Conservation (phyloP, 2,888 invertebrate genomes). For the Acleris sparsana region DNA sequence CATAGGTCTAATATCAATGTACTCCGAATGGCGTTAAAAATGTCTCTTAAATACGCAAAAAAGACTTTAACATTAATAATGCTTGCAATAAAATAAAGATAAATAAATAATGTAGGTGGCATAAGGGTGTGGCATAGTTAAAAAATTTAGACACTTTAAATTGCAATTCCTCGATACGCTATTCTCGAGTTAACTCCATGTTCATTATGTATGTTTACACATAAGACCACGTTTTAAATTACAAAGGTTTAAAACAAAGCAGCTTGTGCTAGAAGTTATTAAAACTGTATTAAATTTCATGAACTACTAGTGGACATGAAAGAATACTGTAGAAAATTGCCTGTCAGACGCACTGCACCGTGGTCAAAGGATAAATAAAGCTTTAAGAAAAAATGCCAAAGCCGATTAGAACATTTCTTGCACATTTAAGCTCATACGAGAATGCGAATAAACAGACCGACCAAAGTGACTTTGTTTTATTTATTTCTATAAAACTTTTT, state of each 20-base stretch:
- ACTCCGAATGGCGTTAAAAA: no score
- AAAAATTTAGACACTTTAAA: no score
- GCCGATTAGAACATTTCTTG: slow-evolving; percentile 37
- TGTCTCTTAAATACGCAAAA: no score
- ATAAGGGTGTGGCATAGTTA: no score
- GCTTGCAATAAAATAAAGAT: no score
- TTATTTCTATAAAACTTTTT: neutral
- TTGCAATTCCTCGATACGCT: no score
- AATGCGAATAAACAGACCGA: slow-evolving; percentile 3
- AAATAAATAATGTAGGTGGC: no score
- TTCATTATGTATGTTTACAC: no score
- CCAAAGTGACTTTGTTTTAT: neutral
- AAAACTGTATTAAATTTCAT: slow-evolving; percentile 7
- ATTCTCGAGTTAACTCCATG: no score
- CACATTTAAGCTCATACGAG: slow-evolving; percentile 27
- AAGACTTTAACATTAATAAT: no score
- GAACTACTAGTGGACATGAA: slow-evolving; percentile 31
- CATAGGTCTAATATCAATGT: no score
- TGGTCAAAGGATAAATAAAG: slow-evolving; percentile 67
- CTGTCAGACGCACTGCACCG: slow-evolving; percentile 67
- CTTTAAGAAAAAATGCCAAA: slow-evolving; percentile 47
- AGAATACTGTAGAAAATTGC: slow-evolving; percentile 70
- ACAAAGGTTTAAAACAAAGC: neutral
- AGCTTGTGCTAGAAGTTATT: slow-evolving; percentile 6
- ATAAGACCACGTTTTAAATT: no score